Conservation (phyloP, 2,888 invertebrate species). For the Hypsopygia costalis region DNA sequence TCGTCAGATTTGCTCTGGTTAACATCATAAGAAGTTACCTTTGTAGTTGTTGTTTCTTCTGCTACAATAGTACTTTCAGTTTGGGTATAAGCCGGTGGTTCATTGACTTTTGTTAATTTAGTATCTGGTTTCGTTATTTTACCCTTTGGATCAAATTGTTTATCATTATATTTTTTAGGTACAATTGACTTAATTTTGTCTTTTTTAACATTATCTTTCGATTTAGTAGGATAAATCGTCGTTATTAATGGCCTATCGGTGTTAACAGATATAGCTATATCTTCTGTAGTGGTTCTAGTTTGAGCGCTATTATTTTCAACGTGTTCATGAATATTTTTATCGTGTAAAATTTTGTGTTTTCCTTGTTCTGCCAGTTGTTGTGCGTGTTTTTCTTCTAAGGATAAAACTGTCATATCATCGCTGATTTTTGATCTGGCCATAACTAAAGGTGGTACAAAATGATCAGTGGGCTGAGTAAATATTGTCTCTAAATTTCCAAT, state of each 20-base stretch:
- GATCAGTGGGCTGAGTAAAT: constrained; percentile 73
- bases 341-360: constrained; percentile 30
- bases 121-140: constrained; percentile 36
- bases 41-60: constrained; percentile 22
- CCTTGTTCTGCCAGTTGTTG: constrained; percentile 60
- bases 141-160: constrained; percentile 42
- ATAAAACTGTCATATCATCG: constrained; percentile 73
- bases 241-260: constrained; percentile 25
- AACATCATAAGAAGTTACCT: constrained; percentile 12
- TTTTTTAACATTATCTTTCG: constrained; percentile 36
- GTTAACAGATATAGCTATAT: constrained; percentile 15
- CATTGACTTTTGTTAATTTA: constrained; percentile 27
- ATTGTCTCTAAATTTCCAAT: constrained; percentile 68
- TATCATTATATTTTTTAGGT: constrained; percentile 64
- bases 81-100: constrained; percentile 15
- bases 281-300: constrained; percentile 27
- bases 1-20: constrained; percentile 29
- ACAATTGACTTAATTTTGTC: constrained; percentile 38
- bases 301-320: constrained; percentile 12
- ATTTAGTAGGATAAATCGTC: constrained; percentile 22
- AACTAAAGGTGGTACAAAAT: constrained; percentile 73
- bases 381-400: constrained; percentile 70
- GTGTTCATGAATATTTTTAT: constrained; percentile 22
- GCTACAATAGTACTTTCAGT: constrained; percentile 16
- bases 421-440: constrained; percentile 76